Evolutionary conservation across 1,140 invertebrate species (phyloP).

Genomic region (Adelges cooleyi): DNA sequence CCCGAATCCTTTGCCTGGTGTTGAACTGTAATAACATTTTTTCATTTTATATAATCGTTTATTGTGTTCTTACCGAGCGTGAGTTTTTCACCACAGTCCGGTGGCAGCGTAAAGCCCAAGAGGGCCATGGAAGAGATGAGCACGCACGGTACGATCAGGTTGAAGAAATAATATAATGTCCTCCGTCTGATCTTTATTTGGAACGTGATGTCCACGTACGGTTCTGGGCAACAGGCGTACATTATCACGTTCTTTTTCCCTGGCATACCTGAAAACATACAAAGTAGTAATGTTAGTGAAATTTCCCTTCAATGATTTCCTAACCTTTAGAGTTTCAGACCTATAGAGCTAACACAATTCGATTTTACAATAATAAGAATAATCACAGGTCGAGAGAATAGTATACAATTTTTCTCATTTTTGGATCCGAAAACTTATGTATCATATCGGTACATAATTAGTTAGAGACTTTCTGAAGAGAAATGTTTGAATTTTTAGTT

Average conservation of each 20-base stretch:
- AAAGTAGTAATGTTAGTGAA: too few relatives aligned
- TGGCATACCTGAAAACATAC: constrained; percentile 81
- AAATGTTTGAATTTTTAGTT: too few relatives aligned
- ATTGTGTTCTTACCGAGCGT: constrained; percentile 65
- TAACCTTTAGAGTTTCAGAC: too few relatives aligned
- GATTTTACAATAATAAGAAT: too few relatives aligned
- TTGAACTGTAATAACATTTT: constrained; percentile 3
- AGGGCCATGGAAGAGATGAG: constrained; percentile 96
- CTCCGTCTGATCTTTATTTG: constrained; percentile 90
- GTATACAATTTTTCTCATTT: too few relatives aligned
- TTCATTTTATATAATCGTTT: background rate
- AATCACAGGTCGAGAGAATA: too few relatives aligned
- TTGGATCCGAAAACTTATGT: too few relatives aligned
- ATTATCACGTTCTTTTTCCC: constrained; percentile 71
- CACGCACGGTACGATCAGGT: constrained; percentile 97
- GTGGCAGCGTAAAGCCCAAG: constrained; percentile 92
- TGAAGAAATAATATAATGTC: constrained; percentile 98
- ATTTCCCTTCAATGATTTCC: too few relatives aligned
- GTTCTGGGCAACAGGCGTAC: constrained; percentile 77
- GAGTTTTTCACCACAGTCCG: constrained; percentile 96
- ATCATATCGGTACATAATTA: too few relatives aligned
- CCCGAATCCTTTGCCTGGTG: too few relatives aligned
- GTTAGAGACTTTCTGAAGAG: too few relatives aligned
- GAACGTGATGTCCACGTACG: constrained; percentile 95
- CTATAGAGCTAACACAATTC: too few relatives aligned